Evolutionary conservation across 1,140 invertebrate species (phyloP), one percentile per base, ranked within the genome.

Genomic region (Druon quercuslanigerum): DNA sequence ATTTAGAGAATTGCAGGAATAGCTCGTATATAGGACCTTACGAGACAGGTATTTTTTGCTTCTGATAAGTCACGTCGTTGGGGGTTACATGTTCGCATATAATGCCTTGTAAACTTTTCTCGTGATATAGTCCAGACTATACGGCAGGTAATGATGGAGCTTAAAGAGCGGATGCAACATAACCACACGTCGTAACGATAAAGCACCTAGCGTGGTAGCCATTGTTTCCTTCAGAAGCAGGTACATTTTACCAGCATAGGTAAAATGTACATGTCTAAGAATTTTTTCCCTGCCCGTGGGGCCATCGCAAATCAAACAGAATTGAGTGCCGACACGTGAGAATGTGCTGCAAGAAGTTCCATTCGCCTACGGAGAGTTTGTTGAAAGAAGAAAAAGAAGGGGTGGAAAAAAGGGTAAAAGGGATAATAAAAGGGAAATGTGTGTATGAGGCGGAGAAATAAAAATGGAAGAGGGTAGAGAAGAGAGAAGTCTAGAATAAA

Each of bases 321-420:
- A 86, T 86, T 81, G 79, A 86, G 78, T 83, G 77, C 60, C 51
- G 66, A 80, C 78, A 75, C 78, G 76, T 84, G 83, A 83, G 76
- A 79, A 60, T 76, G 54, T 79, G 78, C 40, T 76, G 20, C 46
- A 57, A 77, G 54, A 80, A 75, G 33, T 79, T 74, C 71, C 74
- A 56, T 72, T 77, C 77, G 74, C 71, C 76, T 73, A 17, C n/a
- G 3, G 33, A 54, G 17, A 52, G 73, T 19, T 71, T 73, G 79
- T 50, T 79, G 76, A 82, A 33, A 2, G 25, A 3, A 33, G 25
- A 33, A 5, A 33, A 33, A 33, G 5, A 83, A 82, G 72, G 71
- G 76, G 52, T 51, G 60, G 4, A 16, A 73, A 20, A 19, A 73
- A 40, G 72, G 56, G 74, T 74, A 77, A 71, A 77, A 78, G 79